Conservation (phyloP, 2,797 vertebrate species). For the Etheostoma perlongum region DNA sequence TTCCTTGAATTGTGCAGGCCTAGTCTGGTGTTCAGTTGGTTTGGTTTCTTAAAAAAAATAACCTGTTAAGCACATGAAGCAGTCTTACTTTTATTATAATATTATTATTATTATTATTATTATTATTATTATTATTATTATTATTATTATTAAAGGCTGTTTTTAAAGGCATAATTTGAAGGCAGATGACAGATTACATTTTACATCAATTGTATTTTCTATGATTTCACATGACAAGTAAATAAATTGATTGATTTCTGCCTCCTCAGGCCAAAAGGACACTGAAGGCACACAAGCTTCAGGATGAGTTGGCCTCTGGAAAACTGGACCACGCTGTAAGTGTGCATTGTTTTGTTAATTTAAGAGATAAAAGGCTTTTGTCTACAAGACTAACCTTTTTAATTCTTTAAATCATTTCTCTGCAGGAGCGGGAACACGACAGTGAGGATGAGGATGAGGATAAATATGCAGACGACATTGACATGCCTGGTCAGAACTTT, state of each 20-base stretch:
- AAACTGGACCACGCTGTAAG: conserved; percentile 94
- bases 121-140: too few species aligned
- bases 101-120: too few species aligned
- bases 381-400: background rate
- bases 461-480: conserved; percentile 99
- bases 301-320: conserved; percentile 97
- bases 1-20: too few species aligned
- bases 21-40: background rate
- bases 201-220: too few species aligned
- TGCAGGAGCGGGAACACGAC: conserved; percentile 94
- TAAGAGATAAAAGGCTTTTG: background rate
- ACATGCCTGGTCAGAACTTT: conserved; percentile 99
- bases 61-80: background rate
- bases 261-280: conserved; percentile 93
- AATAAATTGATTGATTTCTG: conserved; percentile 1
- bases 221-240: too few species aligned
- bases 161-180: too few species aligned
- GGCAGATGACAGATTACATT: too few species aligned
- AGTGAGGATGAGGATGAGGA: conserved; percentile 99
- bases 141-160: too few species aligned
- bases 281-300: conserved; percentile 97
- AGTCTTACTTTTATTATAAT: background rate
- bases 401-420: background rate
- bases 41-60: background rate
- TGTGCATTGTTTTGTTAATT: conserved; percentile 9